A percentile compares a stretch with the other conserved stretches of the same genome.
Conservation (phyloP, 2,113 vertebrate species). For the Dryoscopus gambensis region DNA sequence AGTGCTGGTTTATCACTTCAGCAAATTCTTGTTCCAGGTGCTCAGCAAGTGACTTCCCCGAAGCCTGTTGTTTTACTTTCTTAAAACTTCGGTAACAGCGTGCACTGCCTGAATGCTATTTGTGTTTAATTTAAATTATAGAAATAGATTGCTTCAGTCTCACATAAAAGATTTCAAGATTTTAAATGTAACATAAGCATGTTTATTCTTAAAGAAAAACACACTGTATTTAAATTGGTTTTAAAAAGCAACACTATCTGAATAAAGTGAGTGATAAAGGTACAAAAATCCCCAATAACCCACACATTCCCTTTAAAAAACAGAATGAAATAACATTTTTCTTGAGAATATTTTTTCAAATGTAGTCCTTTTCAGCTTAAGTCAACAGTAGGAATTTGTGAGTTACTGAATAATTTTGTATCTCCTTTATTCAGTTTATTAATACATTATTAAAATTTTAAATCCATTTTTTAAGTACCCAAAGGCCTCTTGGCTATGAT, state of each 20-base stretch:
- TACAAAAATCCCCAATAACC: not conserved
- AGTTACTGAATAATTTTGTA: not conserved
- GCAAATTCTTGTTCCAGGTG: slow-evolving; percentile 50
- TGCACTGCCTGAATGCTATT: not conserved
- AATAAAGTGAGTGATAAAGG: not conserved
- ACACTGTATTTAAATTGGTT: not conserved
- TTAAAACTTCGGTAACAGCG: not conserved
- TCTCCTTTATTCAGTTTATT: not conserved
- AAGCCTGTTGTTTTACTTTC: slow-evolving; percentile 19
- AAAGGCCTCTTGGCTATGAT: not conserved
- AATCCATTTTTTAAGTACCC: not conserved
- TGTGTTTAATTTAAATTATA: not conserved
- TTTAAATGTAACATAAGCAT: not conserved
- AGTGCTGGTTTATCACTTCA: slow-evolving; percentile 53
- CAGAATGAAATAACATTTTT: not conserved
- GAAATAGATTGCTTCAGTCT: not conserved
- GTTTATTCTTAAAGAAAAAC: not conserved
- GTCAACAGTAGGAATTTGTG: not conserved
- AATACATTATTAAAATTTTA: not conserved
- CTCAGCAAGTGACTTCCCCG: slow-evolving; percentile 35
- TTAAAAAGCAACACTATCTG: not conserved
- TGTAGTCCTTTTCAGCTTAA: not conserved
- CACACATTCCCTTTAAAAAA: not conserved
- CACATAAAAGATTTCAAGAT: not conserved
- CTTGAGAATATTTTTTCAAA: not conserved